Evolutionary conservation across 2,113 vertebrate genomes (phyloP), one percentile per base, ranked within the genome.

Genomic region (Dermatemys mawii): DNA sequence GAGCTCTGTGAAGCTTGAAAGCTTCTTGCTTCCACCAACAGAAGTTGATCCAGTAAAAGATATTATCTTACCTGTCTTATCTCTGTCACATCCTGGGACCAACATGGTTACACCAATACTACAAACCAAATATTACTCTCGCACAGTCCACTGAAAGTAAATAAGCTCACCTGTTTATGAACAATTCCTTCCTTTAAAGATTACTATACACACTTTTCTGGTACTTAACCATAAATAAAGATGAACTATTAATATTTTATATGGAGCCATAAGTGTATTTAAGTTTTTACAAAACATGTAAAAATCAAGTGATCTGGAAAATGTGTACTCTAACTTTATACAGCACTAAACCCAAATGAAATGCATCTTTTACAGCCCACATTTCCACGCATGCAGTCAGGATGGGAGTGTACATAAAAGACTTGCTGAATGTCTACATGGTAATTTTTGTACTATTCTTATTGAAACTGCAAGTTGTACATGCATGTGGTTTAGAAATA

Each of bases 301-400:
- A 44, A 26, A 75, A 46, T 41, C 44, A 44, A 75, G 46, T 44
- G 12, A 5, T 75, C 73, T 75, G 24, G 73, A 44, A 22, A 44
- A 26, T 24, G 19, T 26, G n/a, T 11, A 38, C 70, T 41, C 19
- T 24, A 38, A 73, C 6, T 22, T 26, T 13, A 41, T 75, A 75
- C n/a, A n/a, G n/a, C n/a, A n/a, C n/a, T 73, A 73, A n/a, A 73
- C 41, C 8, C 22, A 63, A 63, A 41, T 73, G 16, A 73, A 11
- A 19, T 41, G 12, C 21, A 9, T 41, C 35, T 73, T 73, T 73
- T 75, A 26, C 41, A 44, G 24, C 41, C 24, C 38, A 44, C 22
- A 44, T 75, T 44, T 75, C 44, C 41, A 75, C 46, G 29, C 0
- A 0, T n/a, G 44, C 29, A 4, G 38, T 54, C 53, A 29, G 24